Percentiles rank a stretch among this genome's conserved stretches.
These are phyloP conservation scores for Amphipyra tragopoginis DNA, from an alignment of 2,888 invertebrate genomes.

Conservation along the genomic window DNA sequence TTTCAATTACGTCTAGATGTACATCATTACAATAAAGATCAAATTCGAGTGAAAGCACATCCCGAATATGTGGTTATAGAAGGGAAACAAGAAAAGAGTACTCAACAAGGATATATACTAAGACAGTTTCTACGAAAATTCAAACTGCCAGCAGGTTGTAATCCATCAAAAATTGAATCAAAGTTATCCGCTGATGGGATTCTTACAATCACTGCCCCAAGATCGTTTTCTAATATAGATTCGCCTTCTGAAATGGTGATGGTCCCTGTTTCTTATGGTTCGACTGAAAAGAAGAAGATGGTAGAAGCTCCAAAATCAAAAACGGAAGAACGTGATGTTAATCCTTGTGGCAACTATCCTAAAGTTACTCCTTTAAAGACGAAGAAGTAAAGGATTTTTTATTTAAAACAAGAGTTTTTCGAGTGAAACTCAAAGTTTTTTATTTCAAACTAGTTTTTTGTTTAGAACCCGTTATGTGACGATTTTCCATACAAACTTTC, in stretches of 20 bases:
- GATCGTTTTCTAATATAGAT: constrained; percentile 63
- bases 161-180: constrained; percentile 69
- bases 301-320: not conserved
- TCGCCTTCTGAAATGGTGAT: constrained; percentile 66
- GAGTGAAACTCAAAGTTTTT: too few relatives aligned
- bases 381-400: too few relatives aligned
- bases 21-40: constrained; percentile 74
- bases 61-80: constrained; percentile 79
- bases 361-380: constrained; percentile 14
- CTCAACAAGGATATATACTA: constrained; percentile 69
- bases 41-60: constrained; percentile 77
- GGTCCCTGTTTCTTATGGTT: constrained; percentile 62
- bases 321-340: too few relatives aligned
- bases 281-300: not conserved
- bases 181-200: constrained; percentile 73
- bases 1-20: constrained; percentile 80
- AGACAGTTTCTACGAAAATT: constrained; percentile 78
- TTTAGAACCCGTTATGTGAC: too few relatives aligned
- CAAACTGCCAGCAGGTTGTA: constrained; percentile 78
- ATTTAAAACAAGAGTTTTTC: too few relatives aligned
- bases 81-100: constrained; percentile 80
- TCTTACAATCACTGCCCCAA: constrained; percentile 74
- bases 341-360: constrained; percentile 20
- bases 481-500: too few relatives aligned
- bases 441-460: too few relatives aligned